Evolutionary conservation across 2,797 vertebrate genomes (phyloP), one percentile per base, ranked within the genome.

Genomic region (Champsocephalus gunnari): DNA sequence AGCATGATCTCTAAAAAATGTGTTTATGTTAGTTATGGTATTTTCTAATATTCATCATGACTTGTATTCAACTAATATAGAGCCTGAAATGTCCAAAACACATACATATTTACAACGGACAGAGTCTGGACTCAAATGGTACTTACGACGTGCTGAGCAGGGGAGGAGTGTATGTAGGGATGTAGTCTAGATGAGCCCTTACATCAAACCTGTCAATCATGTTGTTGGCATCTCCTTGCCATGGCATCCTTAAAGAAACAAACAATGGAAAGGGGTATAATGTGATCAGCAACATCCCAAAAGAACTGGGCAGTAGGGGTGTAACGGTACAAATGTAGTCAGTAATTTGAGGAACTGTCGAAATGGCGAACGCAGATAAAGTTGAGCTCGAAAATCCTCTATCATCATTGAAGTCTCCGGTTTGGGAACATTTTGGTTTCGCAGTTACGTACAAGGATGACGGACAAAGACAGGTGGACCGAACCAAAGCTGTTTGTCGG

Each of bases 191-290:
- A 68, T 99, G 98, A 4, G 98, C 98, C 0, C 98, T 94, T 0
- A 99, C 98, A 34, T 99, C 98, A 53, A 99, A 99, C 17, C 98
- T 94, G 87, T 99, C 98, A 9, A 99, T 99, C 98, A 97, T 98
- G 89, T 98, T 98, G 94, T 96, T 99, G 56, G 96, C 95, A 56
- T 99, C 98, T 5, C 98, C 98, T 79, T 98, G 98, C 98, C 98
- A 99, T 0, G 98, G 98, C 98, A 99, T 99, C 98, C 98, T 99
- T 47, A 3, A 73, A 12, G 28, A 28, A 73, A 50, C 73, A 38
- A 28, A 78, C 14, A 82, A 65, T 9, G 61, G 4, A 16, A 60
- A 70, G 0, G 56, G 8, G 5, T 13, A 16, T 0, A 34, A 12
- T 58, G 1, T 51, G 0, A 80, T 67, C 51, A 64, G 12, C 8